These are phyloP conservation scores for Syrmaticus mikado DNA, from an alignment of 2,113 vertebrate genomes.

Conservation along the genomic window DNA sequence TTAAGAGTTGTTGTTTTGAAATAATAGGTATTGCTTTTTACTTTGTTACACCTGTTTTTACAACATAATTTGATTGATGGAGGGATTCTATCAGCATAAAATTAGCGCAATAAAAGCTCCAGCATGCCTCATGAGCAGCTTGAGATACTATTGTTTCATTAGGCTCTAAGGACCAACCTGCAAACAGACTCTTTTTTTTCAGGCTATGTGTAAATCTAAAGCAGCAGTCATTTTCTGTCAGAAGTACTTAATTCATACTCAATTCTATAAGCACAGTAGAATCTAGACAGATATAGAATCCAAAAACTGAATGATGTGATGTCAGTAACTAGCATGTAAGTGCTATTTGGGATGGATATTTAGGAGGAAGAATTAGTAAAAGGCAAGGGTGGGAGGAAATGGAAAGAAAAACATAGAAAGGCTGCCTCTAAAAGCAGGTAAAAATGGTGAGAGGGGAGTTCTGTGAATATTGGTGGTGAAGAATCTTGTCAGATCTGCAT, in stretches of 20 bases:
- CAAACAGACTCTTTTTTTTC: background rate
- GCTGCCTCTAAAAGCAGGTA: background rate
- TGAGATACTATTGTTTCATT: background rate
- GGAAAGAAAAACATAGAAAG: background rate
- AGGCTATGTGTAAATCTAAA: background rate
- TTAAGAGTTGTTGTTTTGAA: conserved; percentile 49
- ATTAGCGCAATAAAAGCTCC: background rate
- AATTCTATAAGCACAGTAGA: background rate
- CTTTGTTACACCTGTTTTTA: conserved; percentile 14
- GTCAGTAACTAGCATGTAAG: background rate
- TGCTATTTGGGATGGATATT: background rate
- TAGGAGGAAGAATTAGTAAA: background rate
- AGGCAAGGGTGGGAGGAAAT: background rate
- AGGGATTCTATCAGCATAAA: conserved; percentile 31
- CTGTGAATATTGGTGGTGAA: background rate
- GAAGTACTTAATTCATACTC: background rate
- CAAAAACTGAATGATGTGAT: background rate
- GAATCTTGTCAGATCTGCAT: background rate
- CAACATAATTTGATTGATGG: conserved; percentile 26
- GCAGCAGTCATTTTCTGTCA: background rate
- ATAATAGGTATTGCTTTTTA: conserved; percentile 51
- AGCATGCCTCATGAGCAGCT: background rate
- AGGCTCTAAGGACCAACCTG: background rate
- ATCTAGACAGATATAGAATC: background rate
- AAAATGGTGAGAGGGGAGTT: background rate